These are phyloP conservation scores for Sceliomorpha sp. DNA, from an alignment of 2,888 invertebrate species.

Conservation along the genomic window DNA sequence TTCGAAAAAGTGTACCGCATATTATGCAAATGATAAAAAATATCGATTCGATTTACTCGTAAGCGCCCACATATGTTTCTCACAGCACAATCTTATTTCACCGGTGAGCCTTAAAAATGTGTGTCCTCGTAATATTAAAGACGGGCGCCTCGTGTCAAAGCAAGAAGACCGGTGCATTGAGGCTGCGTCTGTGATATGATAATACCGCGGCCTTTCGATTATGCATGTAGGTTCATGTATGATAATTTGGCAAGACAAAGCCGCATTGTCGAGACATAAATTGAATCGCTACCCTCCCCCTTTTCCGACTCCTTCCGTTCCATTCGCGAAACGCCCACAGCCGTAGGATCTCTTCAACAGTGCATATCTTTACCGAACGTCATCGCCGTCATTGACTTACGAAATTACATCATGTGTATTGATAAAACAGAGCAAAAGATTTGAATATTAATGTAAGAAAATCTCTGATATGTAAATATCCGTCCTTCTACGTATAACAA, in stretches of 20 bases:
- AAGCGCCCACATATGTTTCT: conserved; percentile 36
- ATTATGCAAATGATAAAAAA: conserved; percentile 48
- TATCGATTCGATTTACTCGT: conserved; percentile 20
- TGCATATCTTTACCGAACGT: conserved; percentile 57
- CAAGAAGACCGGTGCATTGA: conserved; percentile 65
- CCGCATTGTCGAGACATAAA: conserved; percentile 76
- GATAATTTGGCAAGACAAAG: conserved; percentile 79
- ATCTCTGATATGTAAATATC: too few relatives aligned
- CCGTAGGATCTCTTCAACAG: conserved; percentile 47
- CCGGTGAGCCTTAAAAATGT: conserved; percentile 25
- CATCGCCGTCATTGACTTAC: conserved; percentile 39
- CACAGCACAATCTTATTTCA: conserved; percentile 42
- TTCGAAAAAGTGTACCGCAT: conserved; percentile 9
- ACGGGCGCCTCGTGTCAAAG: conserved; percentile 67
- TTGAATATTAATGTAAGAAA: too few relatives aligned
- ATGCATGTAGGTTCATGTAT: conserved; percentile 73
- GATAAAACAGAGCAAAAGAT: too few relatives aligned
- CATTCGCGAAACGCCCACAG: conserved; percentile 61
- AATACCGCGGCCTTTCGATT: conserved; percentile 64
- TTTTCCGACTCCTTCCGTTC: conserved; percentile 37
- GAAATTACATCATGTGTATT: conserved; percentile 11
- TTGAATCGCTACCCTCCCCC: conserved; percentile 67
- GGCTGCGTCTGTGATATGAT: conserved; percentile 73
- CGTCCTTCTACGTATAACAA: too few relatives aligned
- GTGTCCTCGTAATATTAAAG: conserved; percentile 53